These are phyloP conservation scores for Rhamphomyia laevipes DNA, from an alignment of 2,888 invertebrate genomes.

Conservation along the genomic window DNA sequence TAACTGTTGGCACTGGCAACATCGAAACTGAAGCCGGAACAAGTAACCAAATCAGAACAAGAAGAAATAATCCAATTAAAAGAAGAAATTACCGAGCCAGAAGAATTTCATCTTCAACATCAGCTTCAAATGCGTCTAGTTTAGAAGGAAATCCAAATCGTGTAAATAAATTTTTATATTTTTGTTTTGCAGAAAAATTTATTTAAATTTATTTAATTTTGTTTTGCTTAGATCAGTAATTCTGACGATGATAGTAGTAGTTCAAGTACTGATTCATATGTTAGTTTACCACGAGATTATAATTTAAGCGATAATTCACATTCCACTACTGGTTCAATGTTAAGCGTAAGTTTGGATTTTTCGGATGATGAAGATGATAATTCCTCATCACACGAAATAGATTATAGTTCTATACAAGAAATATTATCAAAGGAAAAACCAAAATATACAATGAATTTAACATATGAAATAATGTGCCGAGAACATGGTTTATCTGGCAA, in stretches of 20 bases:
- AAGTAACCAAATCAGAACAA: too few species aligned
- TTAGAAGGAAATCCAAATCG: not conserved
- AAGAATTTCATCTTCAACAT: not conserved
- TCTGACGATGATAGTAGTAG: too few species aligned
- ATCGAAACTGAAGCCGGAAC: too few species aligned
- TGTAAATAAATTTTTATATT: not conserved
- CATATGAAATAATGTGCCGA: slow-evolving; percentile 25
- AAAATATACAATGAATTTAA: slow-evolving; percentile 24
- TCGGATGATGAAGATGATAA: slow-evolving; percentile 8
- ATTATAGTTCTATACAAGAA: slow-evolving; percentile 16
- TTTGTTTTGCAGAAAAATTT: too few species aligned
- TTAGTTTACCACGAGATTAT: too few species aligned
- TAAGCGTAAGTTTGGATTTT: slow-evolving; percentile 10
- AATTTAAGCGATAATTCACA: not conserved
- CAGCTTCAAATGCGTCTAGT: not conserved
- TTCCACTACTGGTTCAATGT: slow-evolving; percentile 3
- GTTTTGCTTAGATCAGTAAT: not conserved
- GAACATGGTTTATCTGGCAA: slow-evolving; percentile 25
- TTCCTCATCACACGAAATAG: slow-evolving; percentile 1
- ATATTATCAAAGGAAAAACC: slow-evolving; percentile 27
- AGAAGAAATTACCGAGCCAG: not conserved
- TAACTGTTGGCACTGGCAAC: too few species aligned
- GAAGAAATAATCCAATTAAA: not conserved
- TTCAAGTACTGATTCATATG: not conserved
- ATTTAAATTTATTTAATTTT: not conserved